These are phyloP conservation scores for Callocephalon fimbriatum DNA, from an alignment of 2,113 vertebrate genomes.

Conservation along the genomic window DNA sequence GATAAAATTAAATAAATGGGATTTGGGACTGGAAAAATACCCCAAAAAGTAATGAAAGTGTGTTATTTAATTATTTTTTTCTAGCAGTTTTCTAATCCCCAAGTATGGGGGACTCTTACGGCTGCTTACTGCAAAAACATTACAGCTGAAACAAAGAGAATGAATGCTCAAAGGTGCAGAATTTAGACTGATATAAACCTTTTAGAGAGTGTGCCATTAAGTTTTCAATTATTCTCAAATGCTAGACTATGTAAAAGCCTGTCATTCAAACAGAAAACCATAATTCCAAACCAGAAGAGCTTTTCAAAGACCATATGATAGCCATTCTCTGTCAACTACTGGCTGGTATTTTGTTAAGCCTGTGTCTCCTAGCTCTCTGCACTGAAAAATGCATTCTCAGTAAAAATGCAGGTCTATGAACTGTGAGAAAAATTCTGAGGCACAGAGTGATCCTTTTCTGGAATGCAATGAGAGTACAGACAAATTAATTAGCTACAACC, in stretches of 20 bases:
- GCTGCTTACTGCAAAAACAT: neutral
- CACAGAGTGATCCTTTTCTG: neutral
- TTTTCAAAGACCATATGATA: neutral
- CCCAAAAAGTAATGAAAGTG: constrained; percentile 57
- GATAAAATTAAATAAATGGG: constrained; percentile 61
- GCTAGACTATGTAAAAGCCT: neutral
- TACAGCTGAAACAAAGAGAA: neutral
- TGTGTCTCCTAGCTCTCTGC: neutral
- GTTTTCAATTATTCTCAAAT: neutral
- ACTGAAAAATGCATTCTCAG: neutral
- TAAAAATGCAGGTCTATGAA: neutral
- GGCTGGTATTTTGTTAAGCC: neutral
- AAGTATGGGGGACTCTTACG: neutral
- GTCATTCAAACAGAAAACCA: neutral
- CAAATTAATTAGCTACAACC: neutral
- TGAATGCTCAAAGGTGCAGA: neutral
- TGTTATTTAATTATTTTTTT: neutral
- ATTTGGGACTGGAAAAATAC: constrained; percentile 75
- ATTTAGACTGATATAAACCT: neutral
- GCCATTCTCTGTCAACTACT: neutral
- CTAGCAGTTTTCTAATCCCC: neutral
- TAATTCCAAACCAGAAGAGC: neutral
- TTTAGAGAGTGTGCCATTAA: neutral
- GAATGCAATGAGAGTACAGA: neutral
- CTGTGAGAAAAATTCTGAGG: neutral